Evolutionary conservation across 2,113 vertebrate genomes (phyloP).

Genomic region (Otocyon megalotis): DNA sequence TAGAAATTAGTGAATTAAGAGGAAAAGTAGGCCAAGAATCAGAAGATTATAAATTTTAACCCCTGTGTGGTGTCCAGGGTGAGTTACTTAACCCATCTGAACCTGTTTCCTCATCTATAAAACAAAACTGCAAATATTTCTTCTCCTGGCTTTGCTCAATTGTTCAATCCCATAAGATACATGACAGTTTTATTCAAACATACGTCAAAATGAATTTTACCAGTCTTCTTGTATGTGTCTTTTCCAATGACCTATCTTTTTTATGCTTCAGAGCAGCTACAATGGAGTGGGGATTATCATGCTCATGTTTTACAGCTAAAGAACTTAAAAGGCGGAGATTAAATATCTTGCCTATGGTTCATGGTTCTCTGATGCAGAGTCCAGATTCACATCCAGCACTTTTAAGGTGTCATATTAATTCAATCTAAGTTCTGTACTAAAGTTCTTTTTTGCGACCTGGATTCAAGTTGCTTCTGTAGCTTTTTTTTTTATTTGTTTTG

Average conservation of each 20-base stretch:
- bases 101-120: not conserved
- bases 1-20: not conserved
- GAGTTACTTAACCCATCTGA: not conserved
- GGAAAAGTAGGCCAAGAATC: not conserved
- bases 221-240: not conserved
- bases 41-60: not conserved
- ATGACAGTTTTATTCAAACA: not conserved
- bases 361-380: not conserved
- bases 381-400: not conserved
- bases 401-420: not conserved
- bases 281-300: not conserved
- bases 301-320: not conserved
- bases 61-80: not conserved
- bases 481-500: not conserved
- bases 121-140: not conserved
- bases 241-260: not conserved
- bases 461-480: not conserved
- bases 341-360: not conserved
- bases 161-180: not conserved
- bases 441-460: not conserved
- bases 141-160: not conserved
- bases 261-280: not conserved
- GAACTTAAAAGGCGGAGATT: not conserved
- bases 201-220: slow-evolving; percentile 48
- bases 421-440: not conserved